These are phyloP conservation scores for Aphodius sticticus DNA, from an alignment of 2,888 invertebrate species.

Conservation along the genomic window DNA sequence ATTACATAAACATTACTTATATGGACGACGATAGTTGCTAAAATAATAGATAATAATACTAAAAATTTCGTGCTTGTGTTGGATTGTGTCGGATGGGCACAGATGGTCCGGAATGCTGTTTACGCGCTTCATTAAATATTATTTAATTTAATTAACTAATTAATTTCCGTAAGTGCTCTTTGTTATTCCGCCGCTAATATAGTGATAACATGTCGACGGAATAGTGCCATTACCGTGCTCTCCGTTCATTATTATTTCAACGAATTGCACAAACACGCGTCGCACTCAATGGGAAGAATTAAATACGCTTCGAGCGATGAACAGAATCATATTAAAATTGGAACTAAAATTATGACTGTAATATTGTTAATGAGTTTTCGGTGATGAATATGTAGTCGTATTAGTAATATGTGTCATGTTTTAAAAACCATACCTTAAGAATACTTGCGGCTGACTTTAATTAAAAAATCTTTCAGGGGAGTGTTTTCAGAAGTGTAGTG, in stretches of 20 bases:
- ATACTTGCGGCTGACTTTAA: too few species aligned
- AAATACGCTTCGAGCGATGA: neutral
- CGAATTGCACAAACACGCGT: neutral
- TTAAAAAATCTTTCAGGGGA: neutral
- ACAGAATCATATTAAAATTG: neutral
- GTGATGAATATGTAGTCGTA: too few species aligned
- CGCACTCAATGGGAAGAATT: neutral
- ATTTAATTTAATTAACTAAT: constrained; percentile 4
- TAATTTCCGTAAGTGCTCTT: neutral
- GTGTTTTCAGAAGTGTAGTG: neutral
- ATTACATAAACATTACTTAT: neutral
- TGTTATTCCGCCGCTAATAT: neutral
- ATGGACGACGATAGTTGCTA: neutral
- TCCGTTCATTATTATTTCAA: neutral
- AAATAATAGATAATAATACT: neutral
- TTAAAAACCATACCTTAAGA: too few species aligned
- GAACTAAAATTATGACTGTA: neutral
- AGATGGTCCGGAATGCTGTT: neutral
- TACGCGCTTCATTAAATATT: neutral
- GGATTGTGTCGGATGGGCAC: neutral
- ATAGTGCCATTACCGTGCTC: neutral
- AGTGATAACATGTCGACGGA: constrained; percentile 4
- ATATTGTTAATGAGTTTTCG: neutral
- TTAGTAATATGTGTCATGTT: too few species aligned
- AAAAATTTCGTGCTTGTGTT: neutral